A percentile compares a stretch with the other conserved stretches of the same genome.
Conservation (phyloP, 1,140 invertebrate genomes). For the Asbolus verrucosus region DNA sequence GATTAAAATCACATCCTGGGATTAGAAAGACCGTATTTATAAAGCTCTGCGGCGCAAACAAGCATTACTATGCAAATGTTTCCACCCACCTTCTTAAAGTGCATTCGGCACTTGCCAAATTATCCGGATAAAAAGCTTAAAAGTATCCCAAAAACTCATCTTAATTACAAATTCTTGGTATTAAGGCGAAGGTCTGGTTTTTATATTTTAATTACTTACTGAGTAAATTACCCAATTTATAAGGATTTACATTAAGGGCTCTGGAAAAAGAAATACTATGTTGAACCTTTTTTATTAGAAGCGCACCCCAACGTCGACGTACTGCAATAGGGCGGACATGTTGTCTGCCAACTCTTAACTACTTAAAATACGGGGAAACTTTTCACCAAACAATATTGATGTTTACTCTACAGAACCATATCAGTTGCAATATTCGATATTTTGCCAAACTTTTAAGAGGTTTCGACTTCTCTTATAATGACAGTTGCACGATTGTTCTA, state of each 20-base stretch:
- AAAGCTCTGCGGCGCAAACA: not conserved
- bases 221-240: slow-evolving; percentile 39
- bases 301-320: slow-evolving; percentile 17
- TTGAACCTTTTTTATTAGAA: slow-evolving; percentile 23
- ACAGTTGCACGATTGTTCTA: not conserved
- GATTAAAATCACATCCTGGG: no score
- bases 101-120: slow-evolving; percentile 23
- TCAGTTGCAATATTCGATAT: not conserved
- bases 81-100: not conserved
- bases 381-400: slow-evolving; percentile 40
- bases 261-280: slow-evolving; percentile 1
- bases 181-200: slow-evolving; percentile 17
- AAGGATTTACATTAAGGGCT: slow-evolving; percentile 40
- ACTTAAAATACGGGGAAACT: slow-evolving; percentile 40
- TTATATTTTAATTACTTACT: slow-evolving; percentile 39
- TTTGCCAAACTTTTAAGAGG: not conserved
- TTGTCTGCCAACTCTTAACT: slow-evolving; percentile 37
- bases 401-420: slow-evolving; percentile 6
- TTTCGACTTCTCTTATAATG: not conserved
- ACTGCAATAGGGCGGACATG: slow-evolving; percentile 32
- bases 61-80: not conserved
- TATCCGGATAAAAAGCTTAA: slow-evolving; percentile 25
- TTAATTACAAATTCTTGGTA: slow-evolving; percentile 27
- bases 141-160: slow-evolving; percentile 9
- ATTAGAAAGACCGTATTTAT: no score